phyloP scores from a whole-genome alignment of 2,888 invertebrate species.

The Ectemnius cavifrons region DNA sequence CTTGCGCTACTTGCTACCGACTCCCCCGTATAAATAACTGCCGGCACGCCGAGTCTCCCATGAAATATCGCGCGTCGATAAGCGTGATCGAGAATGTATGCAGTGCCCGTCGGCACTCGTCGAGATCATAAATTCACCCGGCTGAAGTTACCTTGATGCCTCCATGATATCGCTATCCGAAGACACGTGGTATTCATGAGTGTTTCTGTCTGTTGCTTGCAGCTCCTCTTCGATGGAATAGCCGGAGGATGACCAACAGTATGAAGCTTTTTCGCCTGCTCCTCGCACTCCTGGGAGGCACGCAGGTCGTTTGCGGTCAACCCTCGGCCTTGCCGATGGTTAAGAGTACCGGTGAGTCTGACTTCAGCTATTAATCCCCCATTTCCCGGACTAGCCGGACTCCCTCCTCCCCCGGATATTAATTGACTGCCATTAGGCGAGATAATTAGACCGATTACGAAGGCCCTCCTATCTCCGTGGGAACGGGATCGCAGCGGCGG shows the following conservation, averaged over 20 bases:
- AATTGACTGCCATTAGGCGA: background rate
- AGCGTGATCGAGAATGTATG: background rate
- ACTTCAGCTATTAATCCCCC: constrained; percentile 1
- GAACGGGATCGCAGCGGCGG: background rate
- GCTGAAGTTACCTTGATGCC: background rate
- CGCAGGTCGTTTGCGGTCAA: constrained; percentile 70
- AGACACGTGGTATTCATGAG: constrained; percentile 5
- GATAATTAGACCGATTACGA: background rate
- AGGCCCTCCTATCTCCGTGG: too few relatives aligned
- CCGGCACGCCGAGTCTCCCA: background rate
- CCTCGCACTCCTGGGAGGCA: constrained; percentile 72
- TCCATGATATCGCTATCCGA: background rate
- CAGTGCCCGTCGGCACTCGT: background rate
- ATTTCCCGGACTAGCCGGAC: background rate
- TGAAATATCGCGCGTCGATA: constrained; percentile 5
- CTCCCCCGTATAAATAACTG: background rate
- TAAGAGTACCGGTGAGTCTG: constrained; percentile 67
- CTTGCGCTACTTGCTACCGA: background rate
- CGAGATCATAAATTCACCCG: background rate
- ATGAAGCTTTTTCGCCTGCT: constrained; percentile 70
- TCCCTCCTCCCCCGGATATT: background rate
- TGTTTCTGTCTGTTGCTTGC: constrained; percentile 58
- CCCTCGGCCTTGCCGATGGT: constrained; percentile 71
- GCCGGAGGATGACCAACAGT: constrained; percentile 65
- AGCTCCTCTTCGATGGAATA: constrained; percentile 67